Conservation (phyloP, 2,888 invertebrate species). For the Agrenia bidenticulata region DNA sequence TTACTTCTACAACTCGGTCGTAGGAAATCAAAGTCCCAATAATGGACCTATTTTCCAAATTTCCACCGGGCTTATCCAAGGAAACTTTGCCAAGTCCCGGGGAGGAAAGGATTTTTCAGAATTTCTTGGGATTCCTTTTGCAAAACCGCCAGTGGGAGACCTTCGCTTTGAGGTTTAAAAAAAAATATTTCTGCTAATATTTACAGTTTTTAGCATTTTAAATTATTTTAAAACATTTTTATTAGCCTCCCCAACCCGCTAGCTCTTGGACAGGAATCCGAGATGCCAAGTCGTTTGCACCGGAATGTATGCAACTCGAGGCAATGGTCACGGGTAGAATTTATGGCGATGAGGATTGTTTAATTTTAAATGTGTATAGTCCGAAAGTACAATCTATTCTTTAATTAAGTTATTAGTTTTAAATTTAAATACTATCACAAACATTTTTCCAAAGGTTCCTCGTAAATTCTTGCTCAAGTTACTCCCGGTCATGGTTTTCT, state of each 20-base stretch:
- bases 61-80: slow-evolving; percentile 31
- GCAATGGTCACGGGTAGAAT: slow-evolving; percentile 27
- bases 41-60: slow-evolving; percentile 26
- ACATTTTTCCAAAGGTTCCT: too few species aligned
- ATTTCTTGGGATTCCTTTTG: slow-evolving; percentile 34
- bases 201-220: too few species aligned
- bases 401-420: too few species aligned
- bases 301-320: slow-evolving; percentile 29
- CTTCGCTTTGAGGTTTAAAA: slow-evolving; percentile 35
- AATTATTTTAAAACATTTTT: background rate
- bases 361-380: slow-evolving; percentile 23
- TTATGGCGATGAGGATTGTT: slow-evolving; percentile 29
- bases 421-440: background rate
- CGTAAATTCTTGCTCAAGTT: too few species aligned
- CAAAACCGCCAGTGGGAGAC: slow-evolving; percentile 20
- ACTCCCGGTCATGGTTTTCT: slow-evolving; percentile 21
- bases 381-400: slow-evolving; percentile 36
- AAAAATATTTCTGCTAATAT: too few species aligned
- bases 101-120: slow-evolving; percentile 29
- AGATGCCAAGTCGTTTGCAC: slow-evolving; percentile 18
- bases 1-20: slow-evolving; percentile 26
- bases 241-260: slow-evolving; percentile 24
- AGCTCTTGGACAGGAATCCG: slow-evolving; percentile 25
- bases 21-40: slow-evolving; percentile 13
- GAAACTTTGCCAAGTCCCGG: slow-evolving; percentile 33